These are phyloP conservation scores for Microcebus murinus DNA, from an alignment of 2,113 vertebrate genomes.

Conservation along the genomic window DNA sequence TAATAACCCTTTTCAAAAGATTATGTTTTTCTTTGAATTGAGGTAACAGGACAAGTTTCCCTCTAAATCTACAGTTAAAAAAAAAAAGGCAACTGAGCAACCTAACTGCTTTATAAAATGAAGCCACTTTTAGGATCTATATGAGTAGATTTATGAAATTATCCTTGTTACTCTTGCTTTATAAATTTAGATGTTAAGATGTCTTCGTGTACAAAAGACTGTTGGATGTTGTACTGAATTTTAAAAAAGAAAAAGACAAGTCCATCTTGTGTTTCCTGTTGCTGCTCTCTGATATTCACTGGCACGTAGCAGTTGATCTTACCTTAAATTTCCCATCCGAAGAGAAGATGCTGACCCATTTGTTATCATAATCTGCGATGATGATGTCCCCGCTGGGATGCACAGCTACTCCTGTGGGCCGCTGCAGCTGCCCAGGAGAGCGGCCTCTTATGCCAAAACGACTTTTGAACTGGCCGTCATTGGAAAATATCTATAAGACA, in stretches of 20 bases:
- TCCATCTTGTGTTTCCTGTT: constrained; percentile 26
- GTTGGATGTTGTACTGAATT: neutral
- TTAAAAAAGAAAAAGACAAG: neutral
- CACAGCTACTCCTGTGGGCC: constrained; percentile 96
- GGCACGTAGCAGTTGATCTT: constrained; percentile 30
- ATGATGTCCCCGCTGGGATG: constrained; percentile 98
- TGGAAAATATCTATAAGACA: constrained; percentile 93
- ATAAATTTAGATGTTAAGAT: neutral
- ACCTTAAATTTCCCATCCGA: constrained; percentile 99
- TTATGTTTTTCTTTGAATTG: neutral
- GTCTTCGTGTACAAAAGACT: constrained; percentile 12
- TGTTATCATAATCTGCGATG: constrained; percentile 98
- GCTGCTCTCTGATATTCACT: neutral
- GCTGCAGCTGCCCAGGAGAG: constrained; percentile 95
- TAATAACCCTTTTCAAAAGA: neutral
- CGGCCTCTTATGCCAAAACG: constrained; percentile 96
- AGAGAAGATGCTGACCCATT: constrained; percentile 99
- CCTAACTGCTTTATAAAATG: neutral
- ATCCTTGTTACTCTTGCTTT: constrained; percentile 32
- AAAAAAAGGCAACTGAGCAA: neutral
- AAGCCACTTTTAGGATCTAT: neutral
- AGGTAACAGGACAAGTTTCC: neutral
- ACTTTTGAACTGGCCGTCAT: constrained; percentile 96
- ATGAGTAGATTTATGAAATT: neutral
- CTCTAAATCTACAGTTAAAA: neutral